Evolutionary conservation across 2,888 invertebrate species (phyloP), one percentile per base, ranked within the genome.

Genomic region (Cerceris ruficornis): DNA sequence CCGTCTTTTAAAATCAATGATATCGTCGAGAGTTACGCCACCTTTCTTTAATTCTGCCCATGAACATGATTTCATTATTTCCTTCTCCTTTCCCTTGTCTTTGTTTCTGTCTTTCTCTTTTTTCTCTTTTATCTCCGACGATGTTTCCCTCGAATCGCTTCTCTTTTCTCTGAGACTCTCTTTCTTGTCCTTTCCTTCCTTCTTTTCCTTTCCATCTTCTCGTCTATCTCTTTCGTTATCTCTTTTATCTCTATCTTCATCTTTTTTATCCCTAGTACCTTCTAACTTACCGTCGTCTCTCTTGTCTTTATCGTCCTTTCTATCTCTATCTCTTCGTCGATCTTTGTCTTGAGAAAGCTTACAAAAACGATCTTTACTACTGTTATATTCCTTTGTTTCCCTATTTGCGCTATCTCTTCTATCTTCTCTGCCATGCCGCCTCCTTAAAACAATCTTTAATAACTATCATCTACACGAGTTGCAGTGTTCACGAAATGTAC

Each of bases 21-120:
- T 75, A 52, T 90, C 90, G 4, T 89, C 87, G 7, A 85, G 69
- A 43, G 79, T 83, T 75, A 88, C 86, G 60, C 86, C 85, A 49
- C 72, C 74, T 68, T 87, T 88, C 62, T 85, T 87, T 64, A 91
- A 79, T 77, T 88, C 89, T 42, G 77, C 74, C 92, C 92, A 92
- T 11, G 86, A 87, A 39, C 75, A 84, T 52, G 86, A 88, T 70
- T 88, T 89, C 9, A 72, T 67, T 54, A 87, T 80, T 28, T 87
- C 81, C 14, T 77, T 89, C 66, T 89, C 90, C 69, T 86, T 86
- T 28, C 81, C 87, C 62, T 81, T 88, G 15, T 85, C 87, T 61
- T 72, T 87, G 9, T 81, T 85, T 59, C 75, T 87, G n/a, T 86
- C 86, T 69, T 86, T 87, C 13, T 83, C 82, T 14, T 60, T 84